phyloP scores from a whole-genome alignment of 2,888 invertebrate species.

The Orthosia gracilis region DNA sequence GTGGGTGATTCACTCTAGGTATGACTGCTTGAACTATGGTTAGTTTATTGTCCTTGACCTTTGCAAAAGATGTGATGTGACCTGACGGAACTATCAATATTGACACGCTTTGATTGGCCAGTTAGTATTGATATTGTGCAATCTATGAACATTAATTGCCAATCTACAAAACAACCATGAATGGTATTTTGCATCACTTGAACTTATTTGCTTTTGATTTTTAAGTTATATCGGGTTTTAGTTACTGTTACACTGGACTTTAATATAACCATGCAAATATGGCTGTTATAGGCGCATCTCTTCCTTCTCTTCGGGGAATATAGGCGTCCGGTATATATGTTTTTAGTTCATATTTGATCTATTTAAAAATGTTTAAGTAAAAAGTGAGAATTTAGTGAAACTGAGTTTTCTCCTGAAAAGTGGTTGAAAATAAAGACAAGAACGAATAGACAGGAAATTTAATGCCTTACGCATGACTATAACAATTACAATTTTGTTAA shows the following conservation, averaged over 20 bases:
- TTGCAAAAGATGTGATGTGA: constrained; percentile 18
- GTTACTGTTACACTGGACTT: too few relatives aligned
- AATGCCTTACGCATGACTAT: neutral
- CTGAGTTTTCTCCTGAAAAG: neutral
- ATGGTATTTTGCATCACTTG: too few relatives aligned
- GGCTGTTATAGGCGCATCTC: too few relatives aligned
- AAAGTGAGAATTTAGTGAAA: neutral
- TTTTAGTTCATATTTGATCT: too few relatives aligned
- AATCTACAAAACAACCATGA: too few relatives aligned
- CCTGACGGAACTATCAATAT: constrained; percentile 26
- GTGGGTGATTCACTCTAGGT: constrained; percentile 60
- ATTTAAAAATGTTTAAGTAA: too few relatives aligned
- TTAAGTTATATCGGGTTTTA: too few relatives aligned
- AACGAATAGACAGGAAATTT: neutral
- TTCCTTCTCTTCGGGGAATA: too few relatives aligned
- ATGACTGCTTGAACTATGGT: constrained; percentile 18
- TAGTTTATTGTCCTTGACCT: constrained; percentile 58
- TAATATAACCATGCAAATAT: too few relatives aligned
- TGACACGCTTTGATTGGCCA: constrained; percentile 3
- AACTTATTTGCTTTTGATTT: too few relatives aligned
- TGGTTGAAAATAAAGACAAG: too few relatives aligned
- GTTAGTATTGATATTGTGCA: constrained; percentile 1
- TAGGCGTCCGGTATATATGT: too few relatives aligned
- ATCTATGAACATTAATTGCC: neutral
- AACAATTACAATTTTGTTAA: neutral